Evolutionary conservation across 2,888 invertebrate genomes (phyloP).

Genomic region (Neocrepidodera transversa): DNA sequence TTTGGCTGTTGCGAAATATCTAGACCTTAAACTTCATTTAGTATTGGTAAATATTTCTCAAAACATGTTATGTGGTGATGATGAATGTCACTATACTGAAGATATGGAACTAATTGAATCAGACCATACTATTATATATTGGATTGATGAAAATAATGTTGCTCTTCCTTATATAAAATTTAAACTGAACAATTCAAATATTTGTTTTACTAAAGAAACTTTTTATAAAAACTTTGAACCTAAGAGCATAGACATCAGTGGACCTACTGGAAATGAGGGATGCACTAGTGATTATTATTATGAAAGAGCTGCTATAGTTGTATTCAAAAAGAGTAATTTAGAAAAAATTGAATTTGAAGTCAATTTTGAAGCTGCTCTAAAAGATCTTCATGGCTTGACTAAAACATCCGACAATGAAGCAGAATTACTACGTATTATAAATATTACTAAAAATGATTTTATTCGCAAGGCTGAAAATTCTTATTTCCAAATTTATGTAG

Average conservation of each 20-base stretch:
- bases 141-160: slow-evolving; percentile 5
- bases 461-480: neutral
- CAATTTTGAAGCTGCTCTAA: neutral
- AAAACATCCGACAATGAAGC: neutral
- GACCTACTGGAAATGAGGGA: slow-evolving; percentile 2
- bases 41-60: neutral
- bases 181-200: neutral
- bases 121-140: neutral
- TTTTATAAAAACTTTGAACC: neutral
- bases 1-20: neutral
- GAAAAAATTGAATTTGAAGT: neutral
- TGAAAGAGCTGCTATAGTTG: slow-evolving; percentile 5
- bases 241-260: neutral
- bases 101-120: neutral
- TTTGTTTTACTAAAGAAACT: slow-evolving; percentile 11
- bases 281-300: neutral
- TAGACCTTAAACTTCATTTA: neutral
- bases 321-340: neutral
- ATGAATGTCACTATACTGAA: neutral
- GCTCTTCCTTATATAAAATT: neutral
- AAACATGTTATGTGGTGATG: neutral
- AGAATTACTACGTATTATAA: neutral
- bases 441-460: neutral
- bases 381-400: neutral
- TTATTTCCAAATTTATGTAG: neutral